Evolutionary conservation across 92 coral and sea anemone species (phyloP).

Genomic region (Porites lobata): DNA sequence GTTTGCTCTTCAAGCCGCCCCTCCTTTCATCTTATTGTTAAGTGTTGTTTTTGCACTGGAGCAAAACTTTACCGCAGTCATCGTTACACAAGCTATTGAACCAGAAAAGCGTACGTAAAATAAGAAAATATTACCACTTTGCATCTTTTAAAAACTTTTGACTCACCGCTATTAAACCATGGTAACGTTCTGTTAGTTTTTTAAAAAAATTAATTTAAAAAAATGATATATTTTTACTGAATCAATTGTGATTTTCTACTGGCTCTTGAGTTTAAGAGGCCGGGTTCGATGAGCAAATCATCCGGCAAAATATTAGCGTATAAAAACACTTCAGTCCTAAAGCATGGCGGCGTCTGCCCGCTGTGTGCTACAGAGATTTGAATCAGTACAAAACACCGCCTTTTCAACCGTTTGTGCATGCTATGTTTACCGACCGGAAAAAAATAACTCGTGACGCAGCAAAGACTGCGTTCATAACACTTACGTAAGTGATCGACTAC

Average conservation of each 20-base stretch:
- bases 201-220: no score
- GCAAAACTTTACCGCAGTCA: not conserved
- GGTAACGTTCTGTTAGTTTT: no score
- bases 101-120: not conserved
- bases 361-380: slow-evolving; percentile 18
- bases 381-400: slow-evolving; percentile 3
- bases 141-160: no score
- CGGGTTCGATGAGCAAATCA: not conserved
- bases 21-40: slow-evolving; percentile 27
- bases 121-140: no score
- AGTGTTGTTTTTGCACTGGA: slow-evolving; percentile 25
- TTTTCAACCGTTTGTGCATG: slow-evolving; percentile 9
- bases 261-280: not conserved
- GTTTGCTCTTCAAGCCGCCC: slow-evolving; percentile 22
- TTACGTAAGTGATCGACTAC: no score
- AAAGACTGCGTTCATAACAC: no score
- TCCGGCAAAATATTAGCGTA: slow-evolving; percentile 8
- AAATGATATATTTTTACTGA: no score
- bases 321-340: slow-evolving; percentile 14
- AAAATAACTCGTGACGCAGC: not conserved
- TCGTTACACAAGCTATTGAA: not conserved
- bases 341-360: slow-evolving; percentile 30
- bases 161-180: no score
- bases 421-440: not conserved
- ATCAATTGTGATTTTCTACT: no score